These are phyloP conservation scores for Neomonachus schauinslandi DNA, from an alignment of 2,113 vertebrate genomes.

Conservation along the genomic window DNA sequence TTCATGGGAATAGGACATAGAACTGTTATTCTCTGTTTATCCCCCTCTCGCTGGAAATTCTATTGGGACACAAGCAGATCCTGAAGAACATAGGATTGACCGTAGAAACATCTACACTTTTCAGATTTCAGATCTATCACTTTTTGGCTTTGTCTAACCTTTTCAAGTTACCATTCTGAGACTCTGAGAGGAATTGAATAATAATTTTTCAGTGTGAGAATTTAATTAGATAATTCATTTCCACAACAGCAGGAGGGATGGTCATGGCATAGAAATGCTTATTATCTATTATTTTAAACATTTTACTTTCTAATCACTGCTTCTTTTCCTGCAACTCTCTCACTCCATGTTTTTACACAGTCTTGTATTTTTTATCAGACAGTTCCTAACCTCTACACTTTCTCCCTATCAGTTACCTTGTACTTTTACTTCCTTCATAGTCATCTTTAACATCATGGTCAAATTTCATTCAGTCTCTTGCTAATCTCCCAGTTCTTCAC, in stretches of 20 bases:
- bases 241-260: neutral
- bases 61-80: accelerated
- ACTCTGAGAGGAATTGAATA: neutral
- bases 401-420: neutral
- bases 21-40: neutral
- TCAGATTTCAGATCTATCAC: neutral
- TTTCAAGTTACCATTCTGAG: neutral
- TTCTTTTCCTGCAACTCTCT: neutral
- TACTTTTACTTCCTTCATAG: neutral
- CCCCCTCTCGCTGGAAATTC: neutral
- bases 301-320: neutral
- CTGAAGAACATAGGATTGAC: neutral
- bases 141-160: neutral
- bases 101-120: neutral
- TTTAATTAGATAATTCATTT: neutral
- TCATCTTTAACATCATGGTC: neutral
- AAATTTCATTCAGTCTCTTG: neutral
- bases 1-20: neutral
- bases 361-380: neutral
- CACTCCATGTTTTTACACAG: neutral
- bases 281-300: neutral
- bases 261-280: neutral
- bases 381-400: neutral
- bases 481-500: neutral
- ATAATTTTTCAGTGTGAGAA: neutral